Evolutionary conservation across 2,888 invertebrate genomes (phyloP), one percentile per base, ranked within the genome.

Genomic region (Beris chalybata): DNA sequence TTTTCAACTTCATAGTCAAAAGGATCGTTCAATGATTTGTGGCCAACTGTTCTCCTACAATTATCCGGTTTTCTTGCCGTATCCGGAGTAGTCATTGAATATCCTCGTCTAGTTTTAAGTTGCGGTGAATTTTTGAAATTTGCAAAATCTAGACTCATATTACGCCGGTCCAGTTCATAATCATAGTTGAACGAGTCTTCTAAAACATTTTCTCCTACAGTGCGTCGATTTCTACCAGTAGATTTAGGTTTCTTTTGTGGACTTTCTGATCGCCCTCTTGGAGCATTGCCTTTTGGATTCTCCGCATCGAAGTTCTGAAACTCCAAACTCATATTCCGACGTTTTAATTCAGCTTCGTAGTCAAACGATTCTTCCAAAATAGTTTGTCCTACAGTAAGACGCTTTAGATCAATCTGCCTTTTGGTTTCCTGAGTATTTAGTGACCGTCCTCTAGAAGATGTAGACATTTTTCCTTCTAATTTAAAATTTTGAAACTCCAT

Each of bases 161-260:
- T 53, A 4, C 31, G 11, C 4, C 57, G 44, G 43, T 57, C 57
- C 22, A 57, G 11, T 52, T 61, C 52, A 5, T 52, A 11, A 11
- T 29, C 31, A 30, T 30, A 22, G 38, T 52, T 38, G 11, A 61
- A 52, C n/a, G 61, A 43, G 12, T 61, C 22, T 15, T 50, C 22
- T 4, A 15, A 32, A 4, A 13, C 13, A 7, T 9, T 9, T 29
- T 52, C 32, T 4, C 52, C 50, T 7, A 38, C 22, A 7, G 61
- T 61, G 22, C 43, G 12, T 15, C 61, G 61, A 11, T 43, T 32
- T 13, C n/a, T 29, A 22, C 5, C 5, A 30, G 9, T 38, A 7
- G 7, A 7, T 5, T 9, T 5, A 5, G 38, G 4, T 43, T 13
- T 13, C 43, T 43, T 43, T n/a, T 11, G 6, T 4, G 44, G 44